Percentiles rank a stretch among this genome's conserved stretches.
Evolutionary conservation across 1,140 invertebrate species (phyloP).

Genomic region (Cyclargus thomasi): DNA sequence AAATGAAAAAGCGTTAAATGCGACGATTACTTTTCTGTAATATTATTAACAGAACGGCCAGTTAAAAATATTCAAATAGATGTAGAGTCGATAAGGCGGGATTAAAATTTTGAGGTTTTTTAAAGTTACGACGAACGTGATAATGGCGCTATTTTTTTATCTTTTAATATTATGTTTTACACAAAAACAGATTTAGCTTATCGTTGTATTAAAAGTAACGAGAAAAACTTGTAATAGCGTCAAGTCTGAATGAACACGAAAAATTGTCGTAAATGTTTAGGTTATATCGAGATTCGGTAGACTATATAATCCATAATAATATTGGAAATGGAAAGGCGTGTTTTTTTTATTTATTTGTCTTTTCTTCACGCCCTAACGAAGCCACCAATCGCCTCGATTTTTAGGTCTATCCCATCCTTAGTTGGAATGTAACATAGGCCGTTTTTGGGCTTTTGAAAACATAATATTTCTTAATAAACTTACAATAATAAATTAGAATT

Average conservation of each 20-base stretch:
- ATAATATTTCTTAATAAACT: too few species aligned
- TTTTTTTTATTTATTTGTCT: too few species aligned
- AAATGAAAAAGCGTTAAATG: background rate
- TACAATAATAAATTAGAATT: too few species aligned
- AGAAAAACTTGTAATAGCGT: background rate
- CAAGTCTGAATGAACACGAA: background rate
- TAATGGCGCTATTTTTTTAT: background rate
- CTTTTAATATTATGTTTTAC: background rate
- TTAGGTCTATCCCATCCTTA: too few species aligned
- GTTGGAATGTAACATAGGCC: too few species aligned
- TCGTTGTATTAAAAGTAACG: background rate
- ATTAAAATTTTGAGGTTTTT: background rate
- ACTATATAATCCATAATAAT: too few species aligned
- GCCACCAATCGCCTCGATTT: too few species aligned
- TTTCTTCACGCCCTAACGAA: too few species aligned
- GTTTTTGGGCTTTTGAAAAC: too few species aligned
- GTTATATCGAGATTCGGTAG: too few species aligned
- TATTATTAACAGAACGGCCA: conserved; percentile 4
- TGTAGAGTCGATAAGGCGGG: background rate
- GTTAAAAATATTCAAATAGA: conserved; percentile 3
- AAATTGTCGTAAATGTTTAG: background rate
- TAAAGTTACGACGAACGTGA: background rate
- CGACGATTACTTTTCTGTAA: background rate
- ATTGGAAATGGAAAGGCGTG: too few species aligned
- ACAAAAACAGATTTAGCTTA: background rate